These are phyloP conservation scores for Theristicus caerulescens DNA, from an alignment of 2,113 vertebrate genomes.

Conservation along the genomic window DNA sequence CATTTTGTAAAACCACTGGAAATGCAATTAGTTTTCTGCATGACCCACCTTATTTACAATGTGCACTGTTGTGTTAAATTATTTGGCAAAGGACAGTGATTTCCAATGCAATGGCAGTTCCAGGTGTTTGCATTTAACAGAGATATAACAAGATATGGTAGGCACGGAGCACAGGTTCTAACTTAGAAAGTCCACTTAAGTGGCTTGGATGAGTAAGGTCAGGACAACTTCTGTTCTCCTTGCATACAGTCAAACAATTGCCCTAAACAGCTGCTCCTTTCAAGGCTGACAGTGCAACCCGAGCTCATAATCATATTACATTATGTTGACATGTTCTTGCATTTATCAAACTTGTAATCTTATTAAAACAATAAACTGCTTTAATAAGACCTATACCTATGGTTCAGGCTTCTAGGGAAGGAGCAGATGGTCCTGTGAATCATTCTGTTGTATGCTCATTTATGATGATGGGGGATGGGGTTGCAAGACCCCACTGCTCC, in stretches of 20 bases:
- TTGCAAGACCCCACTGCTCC: neutral
- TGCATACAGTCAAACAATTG: too few relatives aligned
- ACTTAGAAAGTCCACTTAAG: neutral
- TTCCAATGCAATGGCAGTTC: neutral
- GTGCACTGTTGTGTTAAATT: neutral
- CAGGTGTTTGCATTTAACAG: neutral
- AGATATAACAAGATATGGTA: neutral
- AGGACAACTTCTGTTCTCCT: neutral
- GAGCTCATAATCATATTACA: neutral
- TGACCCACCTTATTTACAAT: neutral
- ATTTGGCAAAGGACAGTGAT: neutral
- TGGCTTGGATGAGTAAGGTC: neutral
- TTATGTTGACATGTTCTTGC: neutral
- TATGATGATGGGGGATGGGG: neutral
- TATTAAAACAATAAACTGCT: neutral
- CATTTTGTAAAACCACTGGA: neutral
- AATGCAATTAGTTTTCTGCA: slow-evolving; percentile 25
- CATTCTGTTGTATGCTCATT: neutral
- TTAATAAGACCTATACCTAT: neutral
- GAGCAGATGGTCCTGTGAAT: neutral
- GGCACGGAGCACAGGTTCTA: neutral
- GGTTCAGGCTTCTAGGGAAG: neutral
- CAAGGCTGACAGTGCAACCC: neutral
- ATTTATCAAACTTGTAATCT: neutral
- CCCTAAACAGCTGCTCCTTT: neutral